These are phyloP conservation scores for Vulpes ferrilata DNA, from an alignment of 2,113 vertebrate genomes.

Conservation along the genomic window DNA sequence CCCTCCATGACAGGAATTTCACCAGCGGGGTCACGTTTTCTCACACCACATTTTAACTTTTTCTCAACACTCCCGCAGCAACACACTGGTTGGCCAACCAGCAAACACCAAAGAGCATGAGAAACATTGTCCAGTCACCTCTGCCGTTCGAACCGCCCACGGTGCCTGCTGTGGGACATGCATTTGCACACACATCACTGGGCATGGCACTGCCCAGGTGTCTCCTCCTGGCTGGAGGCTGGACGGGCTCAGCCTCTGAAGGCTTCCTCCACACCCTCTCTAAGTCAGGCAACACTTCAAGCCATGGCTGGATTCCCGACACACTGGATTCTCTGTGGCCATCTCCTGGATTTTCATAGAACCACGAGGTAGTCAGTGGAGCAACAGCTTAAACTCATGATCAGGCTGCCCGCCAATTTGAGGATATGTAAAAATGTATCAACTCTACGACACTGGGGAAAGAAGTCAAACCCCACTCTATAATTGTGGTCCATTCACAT, in stretches of 20 bases:
- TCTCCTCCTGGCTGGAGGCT: neutral
- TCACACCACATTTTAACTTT: neutral
- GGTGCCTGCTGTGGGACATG: neutral
- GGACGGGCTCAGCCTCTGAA: neutral
- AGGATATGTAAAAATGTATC: neutral
- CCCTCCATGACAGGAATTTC: neutral
- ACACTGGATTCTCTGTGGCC: neutral
- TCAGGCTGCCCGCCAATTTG: neutral
- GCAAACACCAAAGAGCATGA: neutral
- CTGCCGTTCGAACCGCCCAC: neutral
- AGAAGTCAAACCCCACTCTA: neutral
- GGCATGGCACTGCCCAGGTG: accelerated
- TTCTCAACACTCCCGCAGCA: neutral
- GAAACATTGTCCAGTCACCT: neutral
- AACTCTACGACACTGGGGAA: neutral
- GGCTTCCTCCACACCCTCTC: neutral
- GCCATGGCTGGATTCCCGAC: neutral
- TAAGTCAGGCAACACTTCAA: neutral
- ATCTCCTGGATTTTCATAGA: neutral
- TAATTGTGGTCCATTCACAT: neutral
- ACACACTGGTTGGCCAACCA: neutral
- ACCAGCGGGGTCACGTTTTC: neutral
- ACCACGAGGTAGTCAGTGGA: neutral
- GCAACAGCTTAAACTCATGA: neutral
- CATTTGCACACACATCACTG: neutral